phyloP scores from a whole-genome alignment of 1,140 invertebrate species.

The Gyrodactylus bullatarudis region DNA sequence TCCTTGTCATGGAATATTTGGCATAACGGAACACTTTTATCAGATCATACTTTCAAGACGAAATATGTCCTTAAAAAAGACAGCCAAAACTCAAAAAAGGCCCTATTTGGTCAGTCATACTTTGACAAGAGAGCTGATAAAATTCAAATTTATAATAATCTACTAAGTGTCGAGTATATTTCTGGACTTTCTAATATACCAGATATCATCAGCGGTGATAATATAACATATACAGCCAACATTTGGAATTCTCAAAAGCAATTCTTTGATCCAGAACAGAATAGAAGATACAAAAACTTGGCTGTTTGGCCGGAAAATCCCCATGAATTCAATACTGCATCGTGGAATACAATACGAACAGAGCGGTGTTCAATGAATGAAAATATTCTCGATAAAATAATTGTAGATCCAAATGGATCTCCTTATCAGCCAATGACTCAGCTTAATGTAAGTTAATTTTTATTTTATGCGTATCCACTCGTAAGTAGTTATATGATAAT shows the following conservation, averaged over 20 bases:
- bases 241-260: not conserved
- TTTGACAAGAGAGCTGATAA: not conserved
- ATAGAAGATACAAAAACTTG: not conserved
- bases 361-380: not conserved
- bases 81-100: not conserved
- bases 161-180: not conserved
- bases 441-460: not conserved
- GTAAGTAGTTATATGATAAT: not conserved
- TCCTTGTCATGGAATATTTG: not conserved
- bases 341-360: not conserved
- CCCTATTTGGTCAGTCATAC: not conserved
- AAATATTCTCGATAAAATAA: not conserved
- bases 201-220: not conserved
- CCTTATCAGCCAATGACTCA: not conserved
- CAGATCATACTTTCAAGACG: not conserved
- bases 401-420: not conserved
- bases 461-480: not conserved
- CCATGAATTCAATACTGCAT: not conserved
- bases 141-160: not conserved
- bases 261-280: no score
- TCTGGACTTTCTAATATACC: not conserved
- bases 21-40: not conserved
- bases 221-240: not conserved
- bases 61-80: not conserved
- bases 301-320: not conserved